Percentiles rank a stretch among this genome's conserved stretches.
phyloP scores from a whole-genome alignment of 2,113 vertebrate genomes.

The Dolichallabes microphthalmus region DNA sequence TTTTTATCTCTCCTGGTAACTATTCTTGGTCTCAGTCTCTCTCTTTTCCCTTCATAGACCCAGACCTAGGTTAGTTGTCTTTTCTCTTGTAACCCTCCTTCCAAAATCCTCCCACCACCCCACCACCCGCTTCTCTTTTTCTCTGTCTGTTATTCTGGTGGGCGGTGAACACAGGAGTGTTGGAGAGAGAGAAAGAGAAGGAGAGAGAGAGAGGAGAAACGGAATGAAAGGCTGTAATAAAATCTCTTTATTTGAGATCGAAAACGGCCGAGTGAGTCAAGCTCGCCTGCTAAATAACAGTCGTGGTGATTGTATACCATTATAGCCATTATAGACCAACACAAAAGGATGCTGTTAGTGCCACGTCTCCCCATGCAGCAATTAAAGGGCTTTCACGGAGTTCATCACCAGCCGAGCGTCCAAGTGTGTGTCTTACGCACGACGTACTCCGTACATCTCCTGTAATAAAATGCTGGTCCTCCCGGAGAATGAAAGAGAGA shows the following conservation, averaged over 20 bases:
- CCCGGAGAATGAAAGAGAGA: neutral
- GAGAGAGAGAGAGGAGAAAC: slow-evolving; percentile 66
- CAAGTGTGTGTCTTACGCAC: neutral
- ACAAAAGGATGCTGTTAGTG: slow-evolving; percentile 49
- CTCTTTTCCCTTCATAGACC: neutral
- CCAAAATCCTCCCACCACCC: slow-evolving; percentile 18
- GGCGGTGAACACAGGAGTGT: slow-evolving; percentile 73
- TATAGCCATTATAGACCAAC: slow-evolving; percentile 57
- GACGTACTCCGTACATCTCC: neutral
- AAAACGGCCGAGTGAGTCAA: slow-evolving; percentile 58
- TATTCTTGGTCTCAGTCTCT: slow-evolving; percentile 35
- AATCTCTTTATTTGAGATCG: slow-evolving; percentile 69
- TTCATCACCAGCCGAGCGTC: slow-evolving; percentile 32
- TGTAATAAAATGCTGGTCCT: slow-evolving; percentile 3
- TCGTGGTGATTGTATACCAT: slow-evolving; percentile 52
- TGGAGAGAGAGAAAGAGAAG: slow-evolving; percentile 61
- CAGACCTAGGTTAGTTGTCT: slow-evolving; percentile 4
- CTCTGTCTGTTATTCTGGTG: slow-evolving; percentile 67
- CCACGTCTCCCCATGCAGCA: slow-evolving; percentile 33
- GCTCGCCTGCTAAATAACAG: slow-evolving; percentile 48
- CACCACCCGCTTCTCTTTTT: slow-evolving; percentile 45
- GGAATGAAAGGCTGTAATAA: slow-evolving; percentile 70
- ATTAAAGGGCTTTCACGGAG: slow-evolving; percentile 51
- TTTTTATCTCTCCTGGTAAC: slow-evolving; percentile 2
- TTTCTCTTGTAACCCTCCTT: slow-evolving; percentile 5